Base-by-base conservation (phyloP, 1,140 invertebrate species). In the Trypoxylus dichotomus region DNA sequence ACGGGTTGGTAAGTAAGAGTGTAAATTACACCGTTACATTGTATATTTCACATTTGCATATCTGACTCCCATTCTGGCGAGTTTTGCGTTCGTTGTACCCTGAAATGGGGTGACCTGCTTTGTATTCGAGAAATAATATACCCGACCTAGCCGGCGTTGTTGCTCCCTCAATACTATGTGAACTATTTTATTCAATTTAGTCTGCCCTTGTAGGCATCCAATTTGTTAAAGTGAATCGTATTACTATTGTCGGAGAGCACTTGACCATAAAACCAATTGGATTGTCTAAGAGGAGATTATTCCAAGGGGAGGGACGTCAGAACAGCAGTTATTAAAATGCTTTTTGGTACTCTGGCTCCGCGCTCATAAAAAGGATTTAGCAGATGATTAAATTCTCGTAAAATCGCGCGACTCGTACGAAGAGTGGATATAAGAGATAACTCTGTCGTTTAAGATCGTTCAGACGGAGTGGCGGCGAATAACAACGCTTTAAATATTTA, bases 101-200 rank as follows among this genome's bases (percentile, higher is more conserved):
- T 21, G 21, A 5, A 58, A 5, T 58, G 21, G 60, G 60, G 13
- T 68, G 60, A 68, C 60, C 60, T 13, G 60, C 8, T 68, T 68
- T 15, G 27, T 29, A 68, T 68, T 29, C 24, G 60, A 27, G 21
- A 68, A 29, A 68, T 29, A 29, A 68, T 68, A 27, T 68, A 27
- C 21, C 15, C 60, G 19, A 68, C 19, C 3, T 29, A 68, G 60
- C 60, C 21, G 24, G 24, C 21, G 60, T 13, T 21, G 60, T 15
- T 29, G 60, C 60, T 68, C 8, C 13, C 60, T 24, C 60, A n/a
- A 68, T 68, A 68, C 60, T 68, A 68, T 68, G 60, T 15, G 27
- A 68, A 68, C 60, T 68, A 68, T 68, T 68, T 68, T 68, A 68
- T 68, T 68, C 60, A 68, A 68, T 68, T 68, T 68, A 21, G 60